Conservation (phyloP, 2,113 vertebrate genomes). For the Antennarius striatus region DNA sequence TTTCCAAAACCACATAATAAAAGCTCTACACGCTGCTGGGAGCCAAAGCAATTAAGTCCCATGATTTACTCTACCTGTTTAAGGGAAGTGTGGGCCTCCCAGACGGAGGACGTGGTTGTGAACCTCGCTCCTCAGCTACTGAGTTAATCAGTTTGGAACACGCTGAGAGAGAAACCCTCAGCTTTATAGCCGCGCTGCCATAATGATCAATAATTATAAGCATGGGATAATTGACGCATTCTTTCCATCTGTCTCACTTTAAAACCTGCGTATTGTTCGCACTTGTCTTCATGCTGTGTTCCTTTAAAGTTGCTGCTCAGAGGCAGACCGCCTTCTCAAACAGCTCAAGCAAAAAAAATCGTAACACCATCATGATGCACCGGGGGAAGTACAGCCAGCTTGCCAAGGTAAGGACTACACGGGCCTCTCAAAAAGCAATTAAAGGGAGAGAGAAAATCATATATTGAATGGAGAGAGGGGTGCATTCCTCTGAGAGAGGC, state of each 20-base stretch:
- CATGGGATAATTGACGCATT: conserved; percentile 29
- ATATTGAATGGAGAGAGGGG: conserved; percentile 71
- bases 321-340: conserved; percentile 33
- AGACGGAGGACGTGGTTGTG: conserved; percentile 64
- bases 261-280: conserved; percentile 25
- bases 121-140: conserved; percentile 57
- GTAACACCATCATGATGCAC: conserved; percentile 56
- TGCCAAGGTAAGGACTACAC: conserved; percentile 67
- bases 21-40: conserved; percentile 21
- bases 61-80: conserved; percentile 71
- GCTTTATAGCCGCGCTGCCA: conserved; percentile 35
- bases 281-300: conserved; percentile 22
- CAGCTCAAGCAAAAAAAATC: conserved; percentile 46
- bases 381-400: conserved; percentile 57
- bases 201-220: conserved; percentile 36
- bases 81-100: conserved; percentile 62
- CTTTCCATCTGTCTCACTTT: conserved; percentile 15
- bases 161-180: background rate
- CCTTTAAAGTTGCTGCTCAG: conserved; percentile 38
- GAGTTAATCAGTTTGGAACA: conserved; percentile 65
- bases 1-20: conserved; percentile 25
- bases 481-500: conserved; percentile 71
- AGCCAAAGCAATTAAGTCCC: conserved; percentile 70
- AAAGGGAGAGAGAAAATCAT: conserved; percentile 65
- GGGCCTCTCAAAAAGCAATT: conserved; percentile 77